A percentile compares a stretch with the other conserved stretches of the same genome.
phyloP scores from a whole-genome alignment of 1,140 invertebrate species.

The Drosophila santomea region DNA sequence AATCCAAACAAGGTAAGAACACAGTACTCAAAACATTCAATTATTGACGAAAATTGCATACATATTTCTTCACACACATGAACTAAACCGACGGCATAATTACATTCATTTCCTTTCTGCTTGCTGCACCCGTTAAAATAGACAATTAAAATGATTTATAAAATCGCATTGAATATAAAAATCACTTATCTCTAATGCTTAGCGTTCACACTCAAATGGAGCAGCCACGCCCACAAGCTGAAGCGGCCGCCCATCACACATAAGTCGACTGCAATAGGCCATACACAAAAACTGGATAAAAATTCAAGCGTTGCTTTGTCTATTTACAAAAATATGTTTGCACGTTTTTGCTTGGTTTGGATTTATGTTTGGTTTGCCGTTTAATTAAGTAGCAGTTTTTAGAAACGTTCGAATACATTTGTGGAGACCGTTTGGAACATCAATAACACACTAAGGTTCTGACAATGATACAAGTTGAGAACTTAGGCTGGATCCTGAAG shows the following conservation, averaged over 20 bases:
- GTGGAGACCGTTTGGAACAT: slow-evolving; percentile 63
- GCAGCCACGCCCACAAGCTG: slow-evolving; percentile 46
- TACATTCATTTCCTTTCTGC: slow-evolving; percentile 12
- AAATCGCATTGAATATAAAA: slow-evolving; percentile 80
- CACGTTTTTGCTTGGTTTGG: slow-evolving; percentile 45
- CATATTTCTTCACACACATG: slow-evolving; percentile 70
- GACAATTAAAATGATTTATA: slow-evolving; percentile 83
- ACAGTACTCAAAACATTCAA: slow-evolving; percentile 76
- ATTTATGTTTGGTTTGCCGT: slow-evolving; percentile 35
- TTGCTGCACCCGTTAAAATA: slow-evolving; percentile 69
- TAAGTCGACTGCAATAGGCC: slow-evolving; percentile 58
- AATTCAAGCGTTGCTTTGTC: slow-evolving; percentile 72
- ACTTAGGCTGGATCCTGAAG: slow-evolving; percentile 17
- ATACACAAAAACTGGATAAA: slow-evolving; percentile 66
- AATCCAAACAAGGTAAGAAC: slow-evolving; percentile 73
- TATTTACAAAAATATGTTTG: slow-evolving; percentile 79
- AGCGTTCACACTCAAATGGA: slow-evolving; percentile 74
- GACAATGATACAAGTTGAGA: slow-evolving; percentile 39
- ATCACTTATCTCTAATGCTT: slow-evolving; percentile 78
- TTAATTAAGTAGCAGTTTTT: slow-evolving; percentile 42
- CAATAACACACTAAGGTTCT: slow-evolving; percentile 45
- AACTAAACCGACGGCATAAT: slow-evolving; percentile 63
- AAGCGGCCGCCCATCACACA: slow-evolving; percentile 35
- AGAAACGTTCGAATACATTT: slow-evolving; percentile 68
- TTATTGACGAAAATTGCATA: slow-evolving; percentile 81